These are phyloP conservation scores for Zosterops pallidus DNA, from an alignment of 2,113 vertebrate species.

Conservation along the genomic window DNA sequence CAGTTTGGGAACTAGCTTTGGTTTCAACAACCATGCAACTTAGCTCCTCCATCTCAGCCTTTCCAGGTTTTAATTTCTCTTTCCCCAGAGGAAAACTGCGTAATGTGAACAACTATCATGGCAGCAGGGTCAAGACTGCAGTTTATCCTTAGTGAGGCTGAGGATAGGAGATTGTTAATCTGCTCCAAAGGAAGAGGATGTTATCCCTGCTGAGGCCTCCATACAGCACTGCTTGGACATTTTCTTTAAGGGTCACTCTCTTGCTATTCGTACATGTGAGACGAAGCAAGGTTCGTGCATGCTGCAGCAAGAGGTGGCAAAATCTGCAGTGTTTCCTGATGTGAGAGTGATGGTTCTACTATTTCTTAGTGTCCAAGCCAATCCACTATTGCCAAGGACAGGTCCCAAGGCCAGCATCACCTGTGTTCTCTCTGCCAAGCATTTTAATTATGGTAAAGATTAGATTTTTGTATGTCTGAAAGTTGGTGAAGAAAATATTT, in stretches of 20 bases:
- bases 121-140: neutral
- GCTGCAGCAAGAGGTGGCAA: neutral
- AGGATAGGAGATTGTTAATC: neutral
- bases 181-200: neutral
- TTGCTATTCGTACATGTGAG: neutral
- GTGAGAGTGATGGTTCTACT: neutral
- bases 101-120: neutral
- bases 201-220: neutral
- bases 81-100: neutral
- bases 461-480: neutral
- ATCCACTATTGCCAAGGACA: neutral
- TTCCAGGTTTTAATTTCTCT: neutral
- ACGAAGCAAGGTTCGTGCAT: neutral
- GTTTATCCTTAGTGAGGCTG: neutral
- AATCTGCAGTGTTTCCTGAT: neutral
- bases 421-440: neutral
- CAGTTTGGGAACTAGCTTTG: neutral
- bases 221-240: no score
- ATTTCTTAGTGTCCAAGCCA: neutral
- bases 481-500: neutral
- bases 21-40: neutral
- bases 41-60: neutral
- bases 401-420: neutral
- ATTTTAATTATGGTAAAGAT: neutral
- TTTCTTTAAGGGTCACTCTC: neutral